Percentiles rank a stretch among this genome's conserved stretches.
Conservation (phyloP, 2,797 vertebrate genomes). For the Enteromius treurensis region DNA sequence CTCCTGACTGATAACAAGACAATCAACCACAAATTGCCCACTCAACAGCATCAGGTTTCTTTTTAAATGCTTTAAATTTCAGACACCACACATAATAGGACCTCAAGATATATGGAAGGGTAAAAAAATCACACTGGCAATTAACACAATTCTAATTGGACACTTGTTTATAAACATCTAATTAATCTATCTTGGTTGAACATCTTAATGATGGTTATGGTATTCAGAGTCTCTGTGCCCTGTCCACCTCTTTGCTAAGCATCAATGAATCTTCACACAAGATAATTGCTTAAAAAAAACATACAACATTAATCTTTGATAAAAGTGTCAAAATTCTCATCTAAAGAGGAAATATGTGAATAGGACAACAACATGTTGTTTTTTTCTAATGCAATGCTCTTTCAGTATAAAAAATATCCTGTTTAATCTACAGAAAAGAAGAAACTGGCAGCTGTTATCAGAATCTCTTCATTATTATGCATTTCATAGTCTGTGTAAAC, state of each 20-base stretch:
- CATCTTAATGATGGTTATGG: constrained; percentile 47
- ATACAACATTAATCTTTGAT: background rate
- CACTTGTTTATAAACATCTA: constrained; percentile 33
- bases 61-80: constrained; percentile 33
- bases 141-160: constrained; percentile 11
- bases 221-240: background rate
- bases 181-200: constrained; percentile 28
- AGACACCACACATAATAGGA: background rate
- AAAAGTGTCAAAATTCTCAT: background rate
- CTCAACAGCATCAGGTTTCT: constrained; percentile 18
- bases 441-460: background rate
- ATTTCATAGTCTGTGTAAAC: background rate
- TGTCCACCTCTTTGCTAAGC: constrained; percentile 29
- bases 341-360: background rate
- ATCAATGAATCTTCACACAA: constrained; percentile 34
- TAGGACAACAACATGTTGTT: background rate
- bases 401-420: background rate
- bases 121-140: background rate
- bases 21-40: constrained; percentile 30
- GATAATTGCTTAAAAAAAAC: background rate
- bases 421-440: background rate
- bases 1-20: constrained; percentile 29
- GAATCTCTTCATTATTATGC: background rate
- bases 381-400: background rate
- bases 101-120: background rate